phyloP scores from a whole-genome alignment of 2,113 vertebrate species.

The Nycticryphes semicollaris region DNA sequence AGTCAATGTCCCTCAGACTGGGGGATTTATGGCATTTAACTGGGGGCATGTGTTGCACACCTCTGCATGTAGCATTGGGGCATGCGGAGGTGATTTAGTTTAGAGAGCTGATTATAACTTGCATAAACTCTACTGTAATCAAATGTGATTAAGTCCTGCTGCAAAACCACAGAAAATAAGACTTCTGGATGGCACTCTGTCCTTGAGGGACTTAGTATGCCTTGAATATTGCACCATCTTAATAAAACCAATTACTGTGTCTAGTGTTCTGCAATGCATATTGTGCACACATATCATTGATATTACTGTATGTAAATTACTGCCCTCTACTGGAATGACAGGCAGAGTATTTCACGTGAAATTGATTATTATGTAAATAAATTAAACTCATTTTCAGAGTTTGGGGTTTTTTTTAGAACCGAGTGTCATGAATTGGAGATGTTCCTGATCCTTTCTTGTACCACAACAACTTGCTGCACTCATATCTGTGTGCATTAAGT shows the following conservation, averaged over 20 bases:
- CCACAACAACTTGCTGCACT: not conserved
- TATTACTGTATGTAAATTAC: conserved; percentile 24
- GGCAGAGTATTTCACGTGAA: not conserved
- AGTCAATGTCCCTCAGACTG: not conserved
- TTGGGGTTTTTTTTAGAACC: not conserved
- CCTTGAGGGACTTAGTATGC: not conserved
- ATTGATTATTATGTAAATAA: not conserved
- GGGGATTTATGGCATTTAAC: not conserved
- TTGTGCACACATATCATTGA: not conserved
- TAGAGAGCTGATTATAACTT: not conserved
- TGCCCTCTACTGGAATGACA: conserved; percentile 48
- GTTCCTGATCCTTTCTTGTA: not conserved
- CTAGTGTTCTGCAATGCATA: fast-evolving
- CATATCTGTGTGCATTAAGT: not conserved
- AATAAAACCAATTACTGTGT: not conserved
- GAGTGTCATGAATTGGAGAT: not conserved
- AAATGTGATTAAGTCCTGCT: not conserved
- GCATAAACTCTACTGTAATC: not conserved
- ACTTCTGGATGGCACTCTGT: not conserved
- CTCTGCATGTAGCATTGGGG: not conserved
- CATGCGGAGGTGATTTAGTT: not conserved
- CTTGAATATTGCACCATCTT: not conserved
- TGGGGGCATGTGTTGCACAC: not conserved
- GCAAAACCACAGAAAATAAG: not conserved
- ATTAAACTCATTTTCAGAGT: not conserved